A percentile compares a stretch with the other conserved stretches of the same genome.
Conservation (phyloP, 2,113 vertebrate genomes). For the Zingel zingel region DNA sequence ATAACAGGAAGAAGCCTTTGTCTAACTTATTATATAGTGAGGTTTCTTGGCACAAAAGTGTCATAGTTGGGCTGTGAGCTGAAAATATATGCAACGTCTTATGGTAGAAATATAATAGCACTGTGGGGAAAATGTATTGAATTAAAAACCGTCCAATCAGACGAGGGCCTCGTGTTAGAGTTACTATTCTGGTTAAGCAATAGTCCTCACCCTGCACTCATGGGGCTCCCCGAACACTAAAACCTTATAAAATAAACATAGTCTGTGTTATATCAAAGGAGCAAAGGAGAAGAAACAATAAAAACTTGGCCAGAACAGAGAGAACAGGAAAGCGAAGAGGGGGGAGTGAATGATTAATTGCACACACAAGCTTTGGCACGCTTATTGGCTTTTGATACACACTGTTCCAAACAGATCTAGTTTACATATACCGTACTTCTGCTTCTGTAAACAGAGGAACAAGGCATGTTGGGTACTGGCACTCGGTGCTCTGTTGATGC, state of each 20-base stretch:
- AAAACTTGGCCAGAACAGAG: not conserved
- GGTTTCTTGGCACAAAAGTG: not conserved
- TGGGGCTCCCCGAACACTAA: not conserved
- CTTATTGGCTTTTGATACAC: slow-evolving; percentile 46
- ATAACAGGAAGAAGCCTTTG: slow-evolving; percentile 1
- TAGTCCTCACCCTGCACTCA: not conserved
- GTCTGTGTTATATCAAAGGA: slow-evolving; percentile 5
- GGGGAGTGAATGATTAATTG: slow-evolving; percentile 10
- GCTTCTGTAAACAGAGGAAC: slow-evolving; percentile 52
- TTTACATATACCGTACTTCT: slow-evolving; percentile 26
- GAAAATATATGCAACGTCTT: not conserved
- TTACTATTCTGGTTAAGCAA: not conserved
- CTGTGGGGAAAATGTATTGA: not conserved
- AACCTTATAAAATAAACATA: slow-evolving; percentile 17
- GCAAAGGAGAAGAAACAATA: slow-evolving; percentile 12
- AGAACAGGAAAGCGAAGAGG: slow-evolving; percentile 12
- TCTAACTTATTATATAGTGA: not conserved
- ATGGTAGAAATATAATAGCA: not conserved
- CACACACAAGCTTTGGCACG: slow-evolving; percentile 9
- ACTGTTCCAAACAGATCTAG: slow-evolving; percentile 53
- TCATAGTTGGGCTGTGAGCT: slow-evolving; percentile 2
- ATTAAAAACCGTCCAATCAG: slow-evolving; percentile 4
- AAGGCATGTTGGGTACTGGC: slow-evolving; percentile 40
- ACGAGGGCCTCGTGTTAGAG: not conserved
- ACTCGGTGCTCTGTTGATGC: not conserved